Percentiles rank a stretch among this genome's conserved stretches.
These are phyloP conservation scores for human DNA, from an alignment of 2,113 vertebrate genomes.

Conservation along the genomic window GRCh38 chr14:35939501-35940000, in stretches of 20 bases:
- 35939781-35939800: not conserved
- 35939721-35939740: not conserved
- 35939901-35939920: slow-evolving; percentile 20
- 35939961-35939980: slow-evolving; percentile 49
- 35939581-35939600: not conserved
- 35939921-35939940: slow-evolving; percentile 34
- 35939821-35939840: not conserved
- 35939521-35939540: slow-evolving; percentile 1
- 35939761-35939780: slow-evolving; percentile 27
- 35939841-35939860: not conserved
- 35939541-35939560: not conserved
- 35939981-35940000: slow-evolving; percentile 58
- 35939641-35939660: not conserved
- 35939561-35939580: not conserved
- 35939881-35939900: slow-evolving; percentile 33
- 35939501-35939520: not conserved
- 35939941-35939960: slow-evolving; percentile 60
- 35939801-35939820: slow-evolving; percentile 24
- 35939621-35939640: slow-evolving; percentile 15
- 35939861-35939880: not conserved
- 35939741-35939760: slow-evolving; percentile 1
- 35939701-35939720: not conserved
- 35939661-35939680: slow-evolving; percentile 14
- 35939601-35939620: slow-evolving; percentile 13
- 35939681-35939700: slow-evolving; percentile 6